Conservation (phyloP, 2,888 invertebrate species). For the Tenthredo scrophulariae region DNA sequence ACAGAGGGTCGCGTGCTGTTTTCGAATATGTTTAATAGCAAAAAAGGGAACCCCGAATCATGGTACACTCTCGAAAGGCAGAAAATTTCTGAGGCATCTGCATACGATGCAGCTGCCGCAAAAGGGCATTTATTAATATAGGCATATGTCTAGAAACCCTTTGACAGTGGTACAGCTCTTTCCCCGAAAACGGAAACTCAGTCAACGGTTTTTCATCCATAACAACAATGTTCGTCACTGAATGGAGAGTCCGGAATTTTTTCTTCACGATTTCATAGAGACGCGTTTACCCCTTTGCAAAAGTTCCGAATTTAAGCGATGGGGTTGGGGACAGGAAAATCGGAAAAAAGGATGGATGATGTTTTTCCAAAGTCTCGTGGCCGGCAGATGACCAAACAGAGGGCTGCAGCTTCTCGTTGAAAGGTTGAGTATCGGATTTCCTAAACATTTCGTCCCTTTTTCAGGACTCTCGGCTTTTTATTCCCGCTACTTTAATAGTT, state of each 20-base stretch:
- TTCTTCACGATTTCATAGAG: background rate
- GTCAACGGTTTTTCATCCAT: background rate
- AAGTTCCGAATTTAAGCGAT: background rate
- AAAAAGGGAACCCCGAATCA: constrained; percentile 9
- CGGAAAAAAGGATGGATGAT: background rate
- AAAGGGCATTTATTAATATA: constrained; percentile 32
- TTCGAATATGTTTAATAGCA: constrained; percentile 48
- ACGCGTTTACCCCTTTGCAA: background rate
- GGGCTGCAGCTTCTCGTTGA: constrained; percentile 16
- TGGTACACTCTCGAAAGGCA: constrained; percentile 35
- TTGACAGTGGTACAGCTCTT: constrained; percentile 2
- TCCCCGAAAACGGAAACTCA: constrained; percentile 30
- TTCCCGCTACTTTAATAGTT: background rate
- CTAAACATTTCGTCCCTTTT: constrained; percentile 64
- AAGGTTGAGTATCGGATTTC: constrained; percentile 60
- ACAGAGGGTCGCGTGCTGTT: constrained; percentile 58
- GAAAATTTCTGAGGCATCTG: constrained; percentile 61
- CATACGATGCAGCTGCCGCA: constrained; percentile 57
- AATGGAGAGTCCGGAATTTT: background rate
- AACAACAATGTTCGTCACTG: constrained; percentile 6
- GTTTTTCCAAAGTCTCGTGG: constrained; percentile 40
- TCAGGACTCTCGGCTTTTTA: constrained; percentile 13
- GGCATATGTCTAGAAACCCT: constrained; percentile 11
- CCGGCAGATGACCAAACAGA: constrained; percentile 61
- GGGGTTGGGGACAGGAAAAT: background rate